These are phyloP conservation scores for Stichopus chloronotus DNA, from an alignment of 35 echinoderm and acorn worm genomes.

Conservation along the genomic window DNA sequence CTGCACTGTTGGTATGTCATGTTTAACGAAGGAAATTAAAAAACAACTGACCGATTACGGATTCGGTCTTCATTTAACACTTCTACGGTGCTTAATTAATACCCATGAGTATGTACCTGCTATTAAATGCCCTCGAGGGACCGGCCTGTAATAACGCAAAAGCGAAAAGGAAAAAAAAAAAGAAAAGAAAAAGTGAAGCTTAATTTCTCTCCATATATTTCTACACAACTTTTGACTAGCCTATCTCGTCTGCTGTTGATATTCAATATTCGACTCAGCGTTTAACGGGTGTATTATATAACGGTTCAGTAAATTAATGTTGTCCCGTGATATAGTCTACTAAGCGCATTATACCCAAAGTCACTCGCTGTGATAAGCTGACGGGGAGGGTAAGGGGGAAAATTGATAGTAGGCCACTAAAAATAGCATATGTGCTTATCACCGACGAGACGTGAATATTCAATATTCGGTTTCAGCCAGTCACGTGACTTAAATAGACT, in stretches of 20 bases:
- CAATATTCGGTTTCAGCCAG: not conserved
- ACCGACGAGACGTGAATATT: not conserved
- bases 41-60: conserved; percentile 51
- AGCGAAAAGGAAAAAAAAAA: not conserved
- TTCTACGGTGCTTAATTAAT: conserved; percentile 38
- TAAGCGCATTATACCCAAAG: not conserved
- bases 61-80: conserved; percentile 27
- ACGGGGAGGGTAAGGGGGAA: not conserved
- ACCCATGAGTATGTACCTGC: not conserved
- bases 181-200: not conserved
- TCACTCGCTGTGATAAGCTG: not conserved
- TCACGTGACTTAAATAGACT: not conserved
- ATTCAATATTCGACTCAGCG: not conserved
- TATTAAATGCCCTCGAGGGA: not conserved
- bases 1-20: conserved; percentile 31
- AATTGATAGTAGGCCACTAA: conserved; percentile 4
- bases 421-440: conserved; percentile 15
- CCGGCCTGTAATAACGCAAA: not conserved
- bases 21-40: conserved; percentile 49
- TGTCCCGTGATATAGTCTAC: not conserved
- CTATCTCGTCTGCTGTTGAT: not conserved
- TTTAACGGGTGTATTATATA: not conserved
- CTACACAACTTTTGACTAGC: not conserved
- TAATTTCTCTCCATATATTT: not conserved
- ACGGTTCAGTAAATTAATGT: not conserved